These are phyloP conservation scores for Actinostola sp. DNA, from an alignment of 92 coral and sea anemone genomes.

Conservation along the genomic window DNA sequence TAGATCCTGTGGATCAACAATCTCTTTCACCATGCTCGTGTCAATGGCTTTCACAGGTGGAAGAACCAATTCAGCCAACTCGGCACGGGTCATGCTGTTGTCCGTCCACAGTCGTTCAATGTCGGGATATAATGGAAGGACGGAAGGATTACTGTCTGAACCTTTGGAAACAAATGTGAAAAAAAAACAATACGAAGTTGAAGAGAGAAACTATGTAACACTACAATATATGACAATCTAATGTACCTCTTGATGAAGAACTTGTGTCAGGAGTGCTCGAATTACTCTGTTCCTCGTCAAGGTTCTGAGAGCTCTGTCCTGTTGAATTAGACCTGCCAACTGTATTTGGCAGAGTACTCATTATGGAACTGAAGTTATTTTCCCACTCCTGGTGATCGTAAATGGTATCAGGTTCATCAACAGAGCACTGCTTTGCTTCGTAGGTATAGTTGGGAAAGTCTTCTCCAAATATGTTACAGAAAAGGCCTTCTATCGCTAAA, in stretches of 20 bases:
- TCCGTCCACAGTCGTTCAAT: slow-evolving; percentile 1
- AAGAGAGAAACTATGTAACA: too few relatives aligned
- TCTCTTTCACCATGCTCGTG: not conserved
- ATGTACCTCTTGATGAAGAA: too few relatives aligned
- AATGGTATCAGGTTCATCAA: not conserved
- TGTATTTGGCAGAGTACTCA: not conserved
- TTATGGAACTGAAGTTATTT: not conserved
- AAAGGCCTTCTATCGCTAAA: not conserved
- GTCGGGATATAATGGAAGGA: slow-evolving; percentile 4
- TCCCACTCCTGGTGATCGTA: slow-evolving; percentile 27
- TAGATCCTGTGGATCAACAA: slow-evolving; percentile 3
- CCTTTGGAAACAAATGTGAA: too few relatives aligned
- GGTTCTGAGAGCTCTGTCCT: too few relatives aligned
- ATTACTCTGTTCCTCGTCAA: too few relatives aligned
- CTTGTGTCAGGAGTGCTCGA: too few relatives aligned
- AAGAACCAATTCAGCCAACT: slow-evolving; percentile 1
- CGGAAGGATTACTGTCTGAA: not conserved
- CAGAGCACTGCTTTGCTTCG: not conserved
- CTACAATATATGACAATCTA: too few relatives aligned
- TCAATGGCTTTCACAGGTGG: slow-evolving; percentile 10
- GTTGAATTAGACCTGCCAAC: too few relatives aligned
- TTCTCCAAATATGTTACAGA: slow-evolving; percentile 11
- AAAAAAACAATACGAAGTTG: too few relatives aligned
- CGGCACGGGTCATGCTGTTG: slow-evolving; percentile 8
- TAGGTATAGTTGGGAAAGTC: slow-evolving; percentile 8